Percentiles rank a stretch among this genome's conserved stretches.
Conservation (phyloP, 2,797 vertebrate species). For the Emys orbicularis region DNA sequence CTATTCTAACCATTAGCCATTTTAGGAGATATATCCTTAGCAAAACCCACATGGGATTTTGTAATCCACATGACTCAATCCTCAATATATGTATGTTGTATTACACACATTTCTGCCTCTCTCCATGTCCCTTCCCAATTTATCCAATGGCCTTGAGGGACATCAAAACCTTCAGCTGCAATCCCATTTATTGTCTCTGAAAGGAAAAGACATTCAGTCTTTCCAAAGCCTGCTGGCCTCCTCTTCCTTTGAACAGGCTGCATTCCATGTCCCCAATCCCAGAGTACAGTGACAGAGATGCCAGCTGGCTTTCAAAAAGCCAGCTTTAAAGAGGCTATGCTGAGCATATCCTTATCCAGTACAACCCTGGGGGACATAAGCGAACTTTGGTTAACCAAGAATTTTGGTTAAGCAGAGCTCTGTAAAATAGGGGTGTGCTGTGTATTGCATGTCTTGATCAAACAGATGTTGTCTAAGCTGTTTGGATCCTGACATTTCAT, state of each 20-base stretch:
- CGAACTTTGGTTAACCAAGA: conserved; percentile 51
- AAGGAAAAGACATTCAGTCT: conserved; percentile 54
- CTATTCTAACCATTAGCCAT: background rate
- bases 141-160: conserved; percentile 12
- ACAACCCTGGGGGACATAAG: background rate
- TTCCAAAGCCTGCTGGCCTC: conserved; percentile 52
- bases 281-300: conserved; percentile 49
- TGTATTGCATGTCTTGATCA: conserved; percentile 6
- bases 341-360: conserved; percentile 4
- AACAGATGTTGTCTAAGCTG: conserved; percentile 47
- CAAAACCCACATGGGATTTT: background rate
- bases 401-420: conserved; percentile 42
- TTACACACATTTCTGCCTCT: conserved; percentile 9
- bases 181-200: conserved; percentile 48
- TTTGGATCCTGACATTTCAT: conserved; percentile 51
- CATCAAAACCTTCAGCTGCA: conserved; percentile 46
- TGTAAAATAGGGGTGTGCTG: conserved; percentile 19
- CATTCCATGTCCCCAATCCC: conserved; percentile 43
- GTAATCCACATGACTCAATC: conserved; percentile 11
- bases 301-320: conserved; percentile 68
- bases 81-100: background rate
- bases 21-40: conserved; percentile 16
- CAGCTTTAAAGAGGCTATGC: conserved; percentile 49
- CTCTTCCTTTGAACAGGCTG: conserved; percentile 43
- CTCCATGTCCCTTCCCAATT: background rate